Base-by-base conservation (phyloP, 2,888 invertebrate species). In the Cyrtodaria siliqua region DNA sequence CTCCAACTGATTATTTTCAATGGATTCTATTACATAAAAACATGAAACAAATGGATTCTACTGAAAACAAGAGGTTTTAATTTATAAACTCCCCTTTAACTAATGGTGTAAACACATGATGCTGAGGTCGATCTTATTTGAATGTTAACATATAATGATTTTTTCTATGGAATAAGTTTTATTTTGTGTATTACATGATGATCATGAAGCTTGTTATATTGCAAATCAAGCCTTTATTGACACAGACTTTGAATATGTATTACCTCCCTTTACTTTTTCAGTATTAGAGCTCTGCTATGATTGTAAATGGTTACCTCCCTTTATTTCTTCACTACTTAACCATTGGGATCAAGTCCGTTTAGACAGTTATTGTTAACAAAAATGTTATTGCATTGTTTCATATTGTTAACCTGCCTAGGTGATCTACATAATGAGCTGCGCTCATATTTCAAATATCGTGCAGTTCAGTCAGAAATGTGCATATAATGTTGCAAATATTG, bases 1-100 rank as follows among this genome's bases (percentile, higher is more conserved):
- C 42, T 29, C 60, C 50, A 69, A 62, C 71, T 72, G 66, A 77
- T 77, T 68, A 62, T 62, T 55, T 71, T 77, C 27, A 60, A 68
- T 62, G 77, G 77, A 57, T 77, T 77, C 72, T 50, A 62, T 71
- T 60, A 50, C 68, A 59, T 29, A 38, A 38, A 38, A 38, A 38
- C n/a, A n/a, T 8, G 40, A 38, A 38, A 38, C 20, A 44, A 44
- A 44, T 44, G 44, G n/a, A 6, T 44, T 44, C 16, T 20, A 9
- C n/a, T 44, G 44, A 44, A 44, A 33, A 33, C 12, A 12, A 33
- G 12, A 33, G 4, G 4, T 8, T 33, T 33, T 33, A 33, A 8
- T 33, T 33, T 33, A 33, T 33, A 33, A 8, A 33, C 33, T 12
- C 12, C 33, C 33, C 33, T 33, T 33, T 4, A 33, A 33, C 12